Percentiles rank a stretch among this genome's conserved stretches.
Evolutionary conservation across 35 echinoderm and acorn worm genomes (phyloP).

Genomic region (Chiridota heheva): DNA sequence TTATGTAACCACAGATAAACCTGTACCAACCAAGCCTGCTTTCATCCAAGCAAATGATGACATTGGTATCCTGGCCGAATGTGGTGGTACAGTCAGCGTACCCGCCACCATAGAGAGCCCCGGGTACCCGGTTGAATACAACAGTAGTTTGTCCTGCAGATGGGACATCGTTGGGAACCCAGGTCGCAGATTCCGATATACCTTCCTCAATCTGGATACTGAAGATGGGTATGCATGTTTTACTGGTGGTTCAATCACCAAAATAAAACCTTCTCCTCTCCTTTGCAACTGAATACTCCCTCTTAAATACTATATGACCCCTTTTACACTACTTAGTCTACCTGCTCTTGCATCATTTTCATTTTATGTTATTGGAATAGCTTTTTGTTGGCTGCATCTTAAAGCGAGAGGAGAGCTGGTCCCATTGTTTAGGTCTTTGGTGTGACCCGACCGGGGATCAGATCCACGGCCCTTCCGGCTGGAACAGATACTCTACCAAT

Average conservation of each 20-base stretch:
- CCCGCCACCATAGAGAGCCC: constrained; percentile 31
- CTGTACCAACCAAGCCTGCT: constrained; percentile 1
- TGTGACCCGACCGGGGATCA: too few relatives aligned
- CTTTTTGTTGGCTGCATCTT: too few relatives aligned
- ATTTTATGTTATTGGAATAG: too few relatives aligned
- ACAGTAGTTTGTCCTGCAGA: constrained; percentile 34
- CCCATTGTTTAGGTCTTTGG: too few relatives aligned
- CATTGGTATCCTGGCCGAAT: constrained; percentile 21
- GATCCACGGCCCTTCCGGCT: too few relatives aligned
- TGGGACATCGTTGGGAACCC: constrained; percentile 50
- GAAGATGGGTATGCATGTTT: constrained; percentile 37
- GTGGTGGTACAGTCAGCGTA: constrained; percentile 49
- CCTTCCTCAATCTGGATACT: constrained; percentile 31
- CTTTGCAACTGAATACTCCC: not conserved
- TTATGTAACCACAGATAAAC: constrained; percentile 18
- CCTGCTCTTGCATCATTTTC: too few relatives aligned
- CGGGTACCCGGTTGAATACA: constrained; percentile 61
- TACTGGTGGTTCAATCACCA: not conserved
- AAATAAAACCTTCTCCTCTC: not conserved
- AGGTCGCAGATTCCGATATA: constrained; percentile 41
- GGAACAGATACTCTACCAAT: too few relatives aligned
- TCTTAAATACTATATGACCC: too few relatives aligned
- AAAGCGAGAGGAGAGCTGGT: too few relatives aligned
- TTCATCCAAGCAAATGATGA: not conserved
- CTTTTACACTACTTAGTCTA: too few relatives aligned